A percentile compares a stretch with the other conserved stretches of the same genome.
Conservation (phyloP, 2,888 invertebrate genomes). For the Limnephilus rhombicus region DNA sequence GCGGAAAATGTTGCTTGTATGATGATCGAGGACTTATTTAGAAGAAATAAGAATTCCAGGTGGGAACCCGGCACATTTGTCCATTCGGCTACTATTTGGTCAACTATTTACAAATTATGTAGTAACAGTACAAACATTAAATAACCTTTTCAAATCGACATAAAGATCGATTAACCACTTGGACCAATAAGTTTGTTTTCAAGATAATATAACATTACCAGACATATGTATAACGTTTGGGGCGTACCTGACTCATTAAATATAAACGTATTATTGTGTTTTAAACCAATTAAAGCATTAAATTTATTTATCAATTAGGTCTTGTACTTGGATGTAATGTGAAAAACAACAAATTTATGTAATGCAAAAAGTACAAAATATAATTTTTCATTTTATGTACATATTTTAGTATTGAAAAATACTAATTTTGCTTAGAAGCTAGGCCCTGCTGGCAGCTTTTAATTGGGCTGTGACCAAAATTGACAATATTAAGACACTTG, state of each 20-base stretch:
- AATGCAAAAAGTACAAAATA: neutral
- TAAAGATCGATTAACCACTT: no score
- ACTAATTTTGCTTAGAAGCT: neutral
- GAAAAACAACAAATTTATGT: neutral
- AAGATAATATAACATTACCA: no score
- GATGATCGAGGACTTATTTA: no score
- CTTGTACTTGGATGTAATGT: neutral
- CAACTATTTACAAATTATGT: neutral
- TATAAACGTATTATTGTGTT: neutral
- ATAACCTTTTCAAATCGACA: neutral
- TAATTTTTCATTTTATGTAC: neutral
- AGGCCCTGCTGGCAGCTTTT: neutral
- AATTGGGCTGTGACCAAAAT: constrained; percentile 1
- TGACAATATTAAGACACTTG: neutral
- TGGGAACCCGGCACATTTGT: no score
- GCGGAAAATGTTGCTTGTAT: no score
- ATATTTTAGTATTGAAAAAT: neutral
- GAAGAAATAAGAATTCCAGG: no score
- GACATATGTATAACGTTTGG: no score
- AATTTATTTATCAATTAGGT: no score
- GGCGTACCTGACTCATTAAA: no score
- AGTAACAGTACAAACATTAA: no score
- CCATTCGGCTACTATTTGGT: no score
- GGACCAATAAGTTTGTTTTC: no score
- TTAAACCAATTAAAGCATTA: neutral